Evolutionary conservation across 2,797 vertebrate genomes (phyloP), one percentile per base, ranked within the genome.

Genomic region (Lophius americanus): DNA sequence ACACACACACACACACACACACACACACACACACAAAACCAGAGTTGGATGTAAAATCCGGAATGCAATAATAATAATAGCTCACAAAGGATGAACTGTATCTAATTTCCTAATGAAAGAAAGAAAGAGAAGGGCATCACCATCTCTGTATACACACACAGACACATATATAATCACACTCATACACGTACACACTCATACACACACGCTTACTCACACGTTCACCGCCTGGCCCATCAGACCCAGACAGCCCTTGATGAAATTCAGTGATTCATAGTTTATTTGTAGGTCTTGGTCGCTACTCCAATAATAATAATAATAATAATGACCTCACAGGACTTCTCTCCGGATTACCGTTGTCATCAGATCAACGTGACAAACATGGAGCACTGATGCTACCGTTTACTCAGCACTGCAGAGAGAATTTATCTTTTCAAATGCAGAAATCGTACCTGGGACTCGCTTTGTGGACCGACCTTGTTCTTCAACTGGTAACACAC

Each of bases 41-140:
- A 9, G 52, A 76, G 64, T 81, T 62, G 68, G 79, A 56, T 54
- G 44, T 70, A 61, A 65, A 85, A 62, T 61, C 51, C 35, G 53
- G 68, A 68, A 61, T 56, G 56, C 60, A 83, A 82, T 84, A 76
- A 74, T 55, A 78, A 75, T 81, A 84, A 81, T 79, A 68, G 57
- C 56, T 59, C 63, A 65, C 60, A 75, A 57, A 59, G 10, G 32
- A 74, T 67, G 61, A 72, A 56, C 57, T 49, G 37, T 74, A 49
- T 51, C 75, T 13, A 79, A 50, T 78, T 65, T 42, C 51, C 50
- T 76, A 72, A 79, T 77, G 60, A 65, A 65, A 68, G 14, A 32
- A 61, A 68, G 6, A 60, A 3, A 61, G 70, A 72, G 66, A 35
- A 39, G 11, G 13, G 3, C n/a, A 37, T 51, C 60, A 49, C 43